Evolutionary conservation across 1,140 invertebrate species (phyloP), one percentile per base, ranked within the genome.

Genomic region (Pectinophora gossypiella): DNA sequence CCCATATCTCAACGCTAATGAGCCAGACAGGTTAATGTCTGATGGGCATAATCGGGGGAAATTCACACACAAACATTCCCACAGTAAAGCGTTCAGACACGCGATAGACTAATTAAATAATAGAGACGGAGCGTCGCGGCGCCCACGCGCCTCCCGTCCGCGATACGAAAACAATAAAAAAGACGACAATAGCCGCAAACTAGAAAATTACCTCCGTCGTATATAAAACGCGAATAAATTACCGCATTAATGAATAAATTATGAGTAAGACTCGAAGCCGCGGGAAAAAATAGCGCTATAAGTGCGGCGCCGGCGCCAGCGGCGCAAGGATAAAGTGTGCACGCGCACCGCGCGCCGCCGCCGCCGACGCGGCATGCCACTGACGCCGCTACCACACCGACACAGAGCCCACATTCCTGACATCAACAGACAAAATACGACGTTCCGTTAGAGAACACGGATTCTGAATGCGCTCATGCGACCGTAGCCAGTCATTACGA

Each of bases 181-280:
- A 56, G 36, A 67, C 59, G 54, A 70, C 64, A 70, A 72, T 73
- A 61, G 64, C 59, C 52, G 62, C 67, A 61, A 72, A 76, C 60
- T 77, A 71, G 64, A 74, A 64, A 71, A 75, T 72, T 71, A 77
- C 67, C 48, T 56, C 44, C 52, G 46, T 43, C 46, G 51, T 73
- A 66, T 56, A 68, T 57, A 71, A 64, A 68, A 72, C 52, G 57
- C 52, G 54, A 68, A 71, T 74, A 83, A 79, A 80, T 84, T 74
- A 77, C 59, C 46, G 64, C 62, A 69, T 81, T 75, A 81, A 78
- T 84, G 76, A 76, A 84, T 84, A 80, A 75, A 80, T 84, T 78
- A 84, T 73, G 68, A 70, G 59, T 50, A 65, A 61, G 62, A 50
- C 61, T 67, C 67, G 72, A 68, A 51, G 72, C 57, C 63, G 71